These are phyloP conservation scores for Rotaria sp. DNA, from an alignment of 2,888 invertebrate genomes.

Conservation along the genomic window DNA sequence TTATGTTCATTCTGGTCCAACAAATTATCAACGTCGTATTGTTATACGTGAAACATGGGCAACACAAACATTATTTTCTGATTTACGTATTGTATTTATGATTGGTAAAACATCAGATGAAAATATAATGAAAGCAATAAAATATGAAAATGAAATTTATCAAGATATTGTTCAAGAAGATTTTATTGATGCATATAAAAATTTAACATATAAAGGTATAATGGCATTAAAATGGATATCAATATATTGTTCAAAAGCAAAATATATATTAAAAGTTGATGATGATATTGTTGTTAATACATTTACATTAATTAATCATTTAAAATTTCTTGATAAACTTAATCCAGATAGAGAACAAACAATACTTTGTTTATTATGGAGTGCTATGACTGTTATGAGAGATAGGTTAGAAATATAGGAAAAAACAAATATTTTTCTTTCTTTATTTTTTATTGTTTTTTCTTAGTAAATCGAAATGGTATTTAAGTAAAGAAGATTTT, in stretches of 20 bases:
- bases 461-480: conserved; percentile 55
- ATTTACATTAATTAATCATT: conserved; percentile 52
- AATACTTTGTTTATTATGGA: conserved; percentile 54
- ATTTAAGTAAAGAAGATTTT: conserved; percentile 53
- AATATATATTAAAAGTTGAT: conserved; percentile 55
- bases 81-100: conserved; percentile 48
- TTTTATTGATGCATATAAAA: conserved; percentile 55
- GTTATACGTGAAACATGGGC: conserved; percentile 53
- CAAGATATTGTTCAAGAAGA: conserved; percentile 53
- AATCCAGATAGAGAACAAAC: conserved; percentile 41
- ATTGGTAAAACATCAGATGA: conserved; percentile 46
- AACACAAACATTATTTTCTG: conserved; percentile 40
- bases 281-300: conserved; percentile 57
- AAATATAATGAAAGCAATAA: conserved; percentile 45
- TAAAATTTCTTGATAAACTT: conserved; percentile 43
- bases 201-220: conserved; percentile 57
- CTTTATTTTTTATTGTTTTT: neutral
- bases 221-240: conserved; percentile 55
- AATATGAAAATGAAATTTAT: conserved; percentile 48
- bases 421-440: neutral
- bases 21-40: conserved; percentile 48
- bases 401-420: conserved; percentile 42
- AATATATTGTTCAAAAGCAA: conserved; percentile 49
- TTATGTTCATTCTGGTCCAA: conserved; percentile 5
- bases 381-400: conserved; percentile 54